phyloP scores from a whole-genome alignment of 1,140 invertebrate genomes.

The Nymphalis io region DNA sequence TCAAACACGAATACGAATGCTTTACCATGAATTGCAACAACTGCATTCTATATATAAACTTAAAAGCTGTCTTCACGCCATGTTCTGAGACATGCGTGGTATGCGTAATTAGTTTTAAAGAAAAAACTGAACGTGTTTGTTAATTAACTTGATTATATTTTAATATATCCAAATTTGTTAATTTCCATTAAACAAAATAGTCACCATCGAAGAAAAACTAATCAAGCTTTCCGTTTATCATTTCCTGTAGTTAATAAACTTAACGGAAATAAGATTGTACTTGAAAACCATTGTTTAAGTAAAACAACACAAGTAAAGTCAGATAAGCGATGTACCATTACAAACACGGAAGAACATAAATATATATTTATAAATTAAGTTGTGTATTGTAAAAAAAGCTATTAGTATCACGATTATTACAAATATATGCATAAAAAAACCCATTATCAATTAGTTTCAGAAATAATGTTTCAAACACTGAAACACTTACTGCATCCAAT shows the following conservation, averaged over 20 bases:
- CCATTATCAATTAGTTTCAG: conserved; percentile 13
- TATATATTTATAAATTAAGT: neutral
- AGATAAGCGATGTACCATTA: neutral
- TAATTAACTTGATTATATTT: neutral
- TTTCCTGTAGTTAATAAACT: conserved; percentile 13
- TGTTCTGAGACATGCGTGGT: neutral
- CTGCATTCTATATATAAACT: conserved; percentile 23
- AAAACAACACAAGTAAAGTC: neutral
- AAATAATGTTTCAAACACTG: conserved; percentile 1
- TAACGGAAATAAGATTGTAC: neutral
- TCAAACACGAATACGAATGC: conserved; percentile 22
- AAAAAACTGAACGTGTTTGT: neutral
- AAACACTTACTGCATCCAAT: neutral
- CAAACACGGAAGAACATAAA: neutral
- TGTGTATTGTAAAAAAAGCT: neutral
- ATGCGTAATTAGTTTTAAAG: conserved; percentile 7
- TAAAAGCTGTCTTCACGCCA: conserved; percentile 11
- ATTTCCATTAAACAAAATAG: neutral
- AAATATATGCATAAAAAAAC: neutral
- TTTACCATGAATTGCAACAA: conserved; percentile 23
- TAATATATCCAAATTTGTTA: neutral
- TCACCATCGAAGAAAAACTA: neutral
- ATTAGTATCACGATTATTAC: neutral
- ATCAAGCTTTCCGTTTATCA: conserved; percentile 4
- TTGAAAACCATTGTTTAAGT: neutral